Base-by-base conservation (phyloP, 2,113 vertebrate genomes). In the Tursiops truncatus region DNA sequence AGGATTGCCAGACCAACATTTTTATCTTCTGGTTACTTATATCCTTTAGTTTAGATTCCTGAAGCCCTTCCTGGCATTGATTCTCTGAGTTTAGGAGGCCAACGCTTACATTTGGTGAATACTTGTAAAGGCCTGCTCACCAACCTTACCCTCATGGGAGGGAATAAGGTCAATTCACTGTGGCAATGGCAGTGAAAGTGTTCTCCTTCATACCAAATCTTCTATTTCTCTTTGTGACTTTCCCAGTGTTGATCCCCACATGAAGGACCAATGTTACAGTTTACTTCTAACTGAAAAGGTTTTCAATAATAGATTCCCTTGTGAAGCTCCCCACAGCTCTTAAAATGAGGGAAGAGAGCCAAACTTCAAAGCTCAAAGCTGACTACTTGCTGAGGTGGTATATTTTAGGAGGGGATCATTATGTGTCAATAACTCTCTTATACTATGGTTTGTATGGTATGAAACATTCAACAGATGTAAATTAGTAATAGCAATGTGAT, bases 371-470 rank as follows among this genome's bases (percentile, higher is more conserved):
- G 21, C 63, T 95, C 28, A 76, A 81, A 67, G 53, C 74, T 93
- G 79, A 96, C 33, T 77, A 50, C 31, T 94, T 97, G 80, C 80
- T 90, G 70, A 95, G 65, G 62, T 84, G 53, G 36, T 85, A 58
- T 93, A 71, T 94, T 96, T 97, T 86, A 97, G 68, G 82, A 83
- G 82, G 26, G 36, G 80, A 92, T 93, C 89, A 91, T 89, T 91
- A 74, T 67, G 33, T 96, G 58, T 95, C 83, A 95, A 92, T 97
- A 94, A 96, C 58, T 77, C 77, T 36, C 56, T 95, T 90, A 89
- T n/a, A 63, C 20, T 50, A 93, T 79, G 70, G 28, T 60, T 91
- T 91, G 74, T 80, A 71, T 20, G 8, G 36, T 56, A 93, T 65
- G 31, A 93, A 97, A 70, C 83, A 93, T 13, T 95, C 74, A 96